Base-by-base conservation (phyloP, 2,113 vertebrate genomes). In the Pteruthius melanotis region DNA sequence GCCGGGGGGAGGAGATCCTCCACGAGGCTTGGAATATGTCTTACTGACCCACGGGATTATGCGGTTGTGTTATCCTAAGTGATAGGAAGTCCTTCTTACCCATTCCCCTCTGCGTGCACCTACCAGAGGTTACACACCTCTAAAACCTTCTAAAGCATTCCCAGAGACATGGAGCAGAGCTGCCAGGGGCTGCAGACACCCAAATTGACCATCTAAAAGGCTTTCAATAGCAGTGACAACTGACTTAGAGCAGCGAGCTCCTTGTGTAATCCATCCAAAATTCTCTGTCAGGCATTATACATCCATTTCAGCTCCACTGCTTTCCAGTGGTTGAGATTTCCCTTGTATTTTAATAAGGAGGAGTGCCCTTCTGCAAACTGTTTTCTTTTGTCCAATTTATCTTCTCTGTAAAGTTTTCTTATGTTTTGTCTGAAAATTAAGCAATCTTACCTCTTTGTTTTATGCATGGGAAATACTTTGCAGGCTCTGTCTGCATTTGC, bases 191-290 rank as follows among this genome's bases (percentile, higher is more conserved):
- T 33, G 50, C 50, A 69, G 26, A 4, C 28, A 16, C 39, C 11
- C 24, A 1, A 7, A 22, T 0, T 22, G 27, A 27, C 23, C 53
- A 0, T 1, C 4, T 6, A 23, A 40, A 21, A 63, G 60, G 59
- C 6, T 26, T 5, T 18, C 10, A 2, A 1, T 1, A 3, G 70
- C 40, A 14, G 49, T 0, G 16, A 50, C 4, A 9, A 24, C 80
- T 54, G 35, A 1, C 10, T 15, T 2, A 7, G 1, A 16, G 39
- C 45, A 5, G 15, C 7, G 7, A 85, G 59, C 27, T 64, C 28
- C 61, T 47, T 6, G 15, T n/a, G 26, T 15, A 15, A 85, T 2
- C 7, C 37, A 15, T 9, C 57, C 33, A 40, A 30, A 92, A 66
- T 57, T 53, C 26, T 49, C 68, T 15, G 23, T 19, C 70, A 39